A percentile compares a stretch with the other conserved stretches of the same genome.
Conservation (phyloP, 2,888 invertebrate genomes). For the Neelides folsomi region DNA sequence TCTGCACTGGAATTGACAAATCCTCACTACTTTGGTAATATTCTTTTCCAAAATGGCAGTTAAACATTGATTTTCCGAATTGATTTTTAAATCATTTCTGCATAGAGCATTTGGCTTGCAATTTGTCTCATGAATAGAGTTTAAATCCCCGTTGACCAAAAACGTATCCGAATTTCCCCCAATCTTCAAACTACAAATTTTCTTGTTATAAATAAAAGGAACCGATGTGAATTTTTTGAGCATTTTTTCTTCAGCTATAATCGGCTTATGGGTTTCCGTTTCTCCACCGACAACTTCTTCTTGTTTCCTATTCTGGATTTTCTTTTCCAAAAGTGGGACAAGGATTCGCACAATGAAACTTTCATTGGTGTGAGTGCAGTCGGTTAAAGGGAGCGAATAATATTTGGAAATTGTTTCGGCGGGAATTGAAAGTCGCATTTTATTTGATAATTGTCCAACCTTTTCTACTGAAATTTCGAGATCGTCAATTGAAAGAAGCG, state of each 20-base stretch:
- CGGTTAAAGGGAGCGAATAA: slow-evolving; percentile 24
- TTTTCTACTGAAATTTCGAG: slow-evolving; percentile 8
- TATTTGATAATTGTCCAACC: slow-evolving; percentile 1
- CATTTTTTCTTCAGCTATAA: neutral
- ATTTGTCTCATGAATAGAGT: slow-evolving; percentile 14
- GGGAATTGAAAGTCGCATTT: slow-evolving; percentile 7
- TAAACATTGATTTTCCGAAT: no score
- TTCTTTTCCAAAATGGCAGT: no score
- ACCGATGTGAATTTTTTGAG: slow-evolving; percentile 1
- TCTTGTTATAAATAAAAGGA: slow-evolving; percentile 16
- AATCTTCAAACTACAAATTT: slow-evolving; percentile 14
- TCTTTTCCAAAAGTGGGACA: slow-evolving; percentile 17
- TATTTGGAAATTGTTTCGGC: slow-evolving; percentile 15
- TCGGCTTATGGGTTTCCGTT: neutral
- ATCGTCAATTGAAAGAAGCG: slow-evolving; percentile 13
- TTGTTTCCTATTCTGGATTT: neutral
- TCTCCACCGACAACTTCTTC: neutral
- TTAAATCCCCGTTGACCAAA: neutral
- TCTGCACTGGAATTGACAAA: no score
- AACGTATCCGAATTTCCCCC: neutral
- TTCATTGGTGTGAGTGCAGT: slow-evolving; percentile 24
- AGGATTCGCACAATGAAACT: slow-evolving; percentile 18
- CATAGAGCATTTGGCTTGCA: slow-evolving; percentile 23
- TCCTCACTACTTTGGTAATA: no score
- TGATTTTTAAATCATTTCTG: no score